These are phyloP conservation scores for Syrphus vitripennis DNA, from an alignment of 2,888 invertebrate species.

Conservation along the genomic window DNA sequence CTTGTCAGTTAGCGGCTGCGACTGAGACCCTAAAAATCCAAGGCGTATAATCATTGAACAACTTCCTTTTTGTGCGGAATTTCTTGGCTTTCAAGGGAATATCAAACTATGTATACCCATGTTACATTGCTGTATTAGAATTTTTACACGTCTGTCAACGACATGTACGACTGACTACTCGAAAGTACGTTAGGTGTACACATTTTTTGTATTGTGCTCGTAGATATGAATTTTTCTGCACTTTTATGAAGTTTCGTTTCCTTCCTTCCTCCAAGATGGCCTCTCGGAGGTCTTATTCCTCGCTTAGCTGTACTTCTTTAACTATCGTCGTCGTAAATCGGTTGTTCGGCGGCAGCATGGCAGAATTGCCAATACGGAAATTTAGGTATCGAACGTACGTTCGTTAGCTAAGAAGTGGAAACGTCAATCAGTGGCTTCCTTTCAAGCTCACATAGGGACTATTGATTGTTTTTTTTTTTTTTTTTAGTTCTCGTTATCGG, in stretches of 20 bases:
- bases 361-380: conserved; percentile 36
- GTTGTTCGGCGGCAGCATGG: too few species aligned
- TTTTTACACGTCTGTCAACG: conserved; percentile 41
- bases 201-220: not conserved
- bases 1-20: too few species aligned
- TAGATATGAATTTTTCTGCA: conserved; percentile 22
- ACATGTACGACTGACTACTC: not conserved
- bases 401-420: conserved; percentile 52
- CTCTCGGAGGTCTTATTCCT: conserved; percentile 12
- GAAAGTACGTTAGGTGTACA: not conserved
- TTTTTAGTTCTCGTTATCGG: conserved; percentile 14
- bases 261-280: conserved; percentile 37
- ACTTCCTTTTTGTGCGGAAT: conserved; percentile 32
- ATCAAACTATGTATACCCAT: too few species aligned
- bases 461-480: not conserved
- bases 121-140: conserved; percentile 26
- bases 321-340: not conserved
- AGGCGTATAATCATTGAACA: not conserved
- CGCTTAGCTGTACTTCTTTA: not conserved
- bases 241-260: conserved; percentile 37
- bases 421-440: conserved; percentile 68
- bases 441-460: not conserved
- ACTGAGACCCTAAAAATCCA: too few species aligned
- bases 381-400: conserved; percentile 42
- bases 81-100: not conserved